Evolutionary conservation across 2,888 invertebrate genomes (phyloP), one percentile per base, ranked within the genome.

Genomic region (Machimus rusticus): DNA sequence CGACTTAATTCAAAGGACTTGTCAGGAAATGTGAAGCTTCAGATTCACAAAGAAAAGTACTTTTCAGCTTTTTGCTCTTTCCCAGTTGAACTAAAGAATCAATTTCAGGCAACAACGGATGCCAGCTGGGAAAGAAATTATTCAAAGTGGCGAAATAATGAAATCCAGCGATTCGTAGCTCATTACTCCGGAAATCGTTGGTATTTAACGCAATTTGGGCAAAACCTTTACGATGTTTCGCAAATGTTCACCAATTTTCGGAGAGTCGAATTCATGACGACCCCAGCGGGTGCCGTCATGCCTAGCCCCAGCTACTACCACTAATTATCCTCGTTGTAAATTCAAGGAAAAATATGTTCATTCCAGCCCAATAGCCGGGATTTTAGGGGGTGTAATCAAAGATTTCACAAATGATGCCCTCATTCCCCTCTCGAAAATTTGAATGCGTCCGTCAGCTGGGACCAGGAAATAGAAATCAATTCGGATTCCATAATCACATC

Each of bases 401-500:
- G 66, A 66, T 66, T 66, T 66, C 14, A 19, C 66, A 66, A 66
- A 66, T 66, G 66, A 9, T 66, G 23, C 66, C 28, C 28, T 28
- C 66, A 66, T 23, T 19, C 23, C 66, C 28, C 2, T 23, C 23
- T 28, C 8, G 12, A n/a, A 66, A 23, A 66, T 66, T 66, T 66
- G 23, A 66, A 66, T 66, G 66, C 23, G 66, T 66, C 66, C 66
- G 14, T 28, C 66, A 66, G 66, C 19, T 66, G 66, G 66, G 23
- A 23, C 19, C 66, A 28, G 66, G 66, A 66, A 66, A 66, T 66
- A 66, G 66, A 66, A 66, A 66, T 66, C 66, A 66, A 66, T 66
- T 66, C 66, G 34, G 34, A 46, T 81, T 81, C 57, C 23, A 51
- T 81, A 81, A 81, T 55, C 51, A 81, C 81, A 55, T 81, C 81